phyloP scores from a whole-genome alignment of 2,888 invertebrate species.

The Tetragonula carbonaria region DNA sequence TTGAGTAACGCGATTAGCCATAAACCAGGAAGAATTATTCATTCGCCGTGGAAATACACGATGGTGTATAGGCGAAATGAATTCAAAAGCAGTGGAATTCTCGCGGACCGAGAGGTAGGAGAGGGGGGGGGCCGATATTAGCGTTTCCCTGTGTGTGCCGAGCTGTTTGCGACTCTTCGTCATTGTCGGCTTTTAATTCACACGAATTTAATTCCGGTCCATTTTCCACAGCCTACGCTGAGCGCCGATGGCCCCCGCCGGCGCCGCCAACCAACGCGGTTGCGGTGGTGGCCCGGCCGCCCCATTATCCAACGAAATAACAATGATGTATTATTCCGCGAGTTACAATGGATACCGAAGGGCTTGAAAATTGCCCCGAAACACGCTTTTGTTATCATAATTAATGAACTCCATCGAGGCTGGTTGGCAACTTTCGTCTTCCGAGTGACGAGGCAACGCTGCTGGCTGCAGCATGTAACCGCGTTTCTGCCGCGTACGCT shows the following conservation, averaged over 20 bases:
- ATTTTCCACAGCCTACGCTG: slow-evolving; percentile 18
- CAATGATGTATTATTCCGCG: slow-evolving; percentile 59
- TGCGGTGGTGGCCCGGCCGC: background rate
- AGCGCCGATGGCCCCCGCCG: background rate
- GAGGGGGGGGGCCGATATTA: too few relatives aligned
- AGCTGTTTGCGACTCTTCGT: slow-evolving; percentile 25
- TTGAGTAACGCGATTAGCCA: background rate
- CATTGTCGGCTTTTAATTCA: slow-evolving; percentile 47
- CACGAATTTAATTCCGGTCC: slow-evolving; percentile 44
- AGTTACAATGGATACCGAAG: slow-evolving; percentile 50
- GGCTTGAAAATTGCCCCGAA: slow-evolving; percentile 57
- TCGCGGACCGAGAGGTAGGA: too few relatives aligned
- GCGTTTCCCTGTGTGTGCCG: background rate
- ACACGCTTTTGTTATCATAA: slow-evolving; percentile 66
- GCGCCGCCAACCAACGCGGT: background rate
- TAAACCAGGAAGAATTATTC: background rate
- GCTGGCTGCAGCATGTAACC: slow-evolving; percentile 21
- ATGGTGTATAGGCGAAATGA: background rate
- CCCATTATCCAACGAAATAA: slow-evolving; percentile 51
- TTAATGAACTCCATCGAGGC: slow-evolving; percentile 65
- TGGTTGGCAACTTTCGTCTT: slow-evolving; percentile 58
- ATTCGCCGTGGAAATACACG: background rate
- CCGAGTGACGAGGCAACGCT: slow-evolving; percentile 53
- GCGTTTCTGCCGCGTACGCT: background rate
- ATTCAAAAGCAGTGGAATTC: background rate